Conservation (phyloP, 2,797 vertebrate species). For the Gymnothorax javanicus region DNA sequence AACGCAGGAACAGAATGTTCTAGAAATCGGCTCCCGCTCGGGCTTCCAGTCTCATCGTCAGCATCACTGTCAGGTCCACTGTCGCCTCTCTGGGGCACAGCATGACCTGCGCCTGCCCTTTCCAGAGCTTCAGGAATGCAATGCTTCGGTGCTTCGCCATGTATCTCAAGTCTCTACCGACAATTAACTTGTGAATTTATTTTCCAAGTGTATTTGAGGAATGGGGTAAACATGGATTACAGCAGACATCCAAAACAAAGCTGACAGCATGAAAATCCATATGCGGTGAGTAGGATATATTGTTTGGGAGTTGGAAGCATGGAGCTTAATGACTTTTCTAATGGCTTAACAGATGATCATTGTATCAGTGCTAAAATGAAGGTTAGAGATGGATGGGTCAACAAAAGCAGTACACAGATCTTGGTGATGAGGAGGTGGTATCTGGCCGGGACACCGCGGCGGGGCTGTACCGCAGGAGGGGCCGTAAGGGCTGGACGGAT, state of each 20-base stretch:
- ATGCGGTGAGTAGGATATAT: background rate
- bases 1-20: conserved; percentile 47
- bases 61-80: background rate
- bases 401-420: background rate
- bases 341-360: background rate
- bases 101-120: background rate
- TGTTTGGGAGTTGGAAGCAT: background rate
- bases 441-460: background rate
- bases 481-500: background rate
- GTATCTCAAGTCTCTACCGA: background rate
- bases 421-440: background rate
- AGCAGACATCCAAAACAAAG: too few species aligned
- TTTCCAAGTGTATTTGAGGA: too few species aligned
- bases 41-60: background rate
- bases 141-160: background rate
- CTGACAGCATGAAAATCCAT: background rate
- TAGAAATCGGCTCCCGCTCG: background rate
- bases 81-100: background rate
- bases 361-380: background rate
- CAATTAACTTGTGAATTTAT: background rate
- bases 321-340: background rate
- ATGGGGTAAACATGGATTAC: too few species aligned
- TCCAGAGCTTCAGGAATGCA: background rate
- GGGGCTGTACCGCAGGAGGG: background rate
- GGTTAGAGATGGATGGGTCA: background rate